phyloP scores from a whole-genome alignment of 2,888 invertebrate genomes.

The Limnephilus marmoratus region DNA sequence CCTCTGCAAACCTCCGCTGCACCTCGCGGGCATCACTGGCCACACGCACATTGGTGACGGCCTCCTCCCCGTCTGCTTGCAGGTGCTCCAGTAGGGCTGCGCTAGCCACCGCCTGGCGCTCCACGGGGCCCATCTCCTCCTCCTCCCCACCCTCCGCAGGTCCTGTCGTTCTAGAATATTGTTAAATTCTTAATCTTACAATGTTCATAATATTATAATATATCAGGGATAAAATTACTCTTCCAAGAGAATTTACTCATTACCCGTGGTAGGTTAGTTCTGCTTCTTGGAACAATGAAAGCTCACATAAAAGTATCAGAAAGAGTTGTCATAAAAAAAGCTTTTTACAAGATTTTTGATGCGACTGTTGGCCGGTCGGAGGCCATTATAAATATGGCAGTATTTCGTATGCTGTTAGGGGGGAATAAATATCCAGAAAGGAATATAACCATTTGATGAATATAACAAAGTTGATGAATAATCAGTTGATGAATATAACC shows the following conservation, averaged over 20 bases:
- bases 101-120: slow-evolving; percentile 81
- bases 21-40: slow-evolving; percentile 87
- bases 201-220: background rate
- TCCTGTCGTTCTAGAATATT: background rate
- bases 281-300: too few species aligned
- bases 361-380: too few species aligned
- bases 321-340: too few species aligned
- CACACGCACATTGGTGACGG: slow-evolving; percentile 86
- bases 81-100: slow-evolving; percentile 81
- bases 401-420: background rate
- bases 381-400: background rate
- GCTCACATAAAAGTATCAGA: too few species aligned
- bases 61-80: slow-evolving; percentile 82
- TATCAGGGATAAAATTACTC: too few species aligned
- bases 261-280: too few species aligned
- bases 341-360: too few species aligned
- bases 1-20: slow-evolving; percentile 77
- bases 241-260: too few species aligned
- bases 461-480: too few species aligned
- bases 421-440: background rate
- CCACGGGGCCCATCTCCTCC: slow-evolving; percentile 78
- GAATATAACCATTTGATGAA: background rate
- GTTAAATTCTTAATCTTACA: background rate
- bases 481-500: too few species aligned
- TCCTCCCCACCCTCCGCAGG: slow-evolving; percentile 67